A percentile compares a stretch with the other conserved stretches of the same genome.
These are phyloP conservation scores for Peromyscus polionotus DNA, from an alignment of 2,113 vertebrate genomes.

Conservation along the genomic window DNA sequence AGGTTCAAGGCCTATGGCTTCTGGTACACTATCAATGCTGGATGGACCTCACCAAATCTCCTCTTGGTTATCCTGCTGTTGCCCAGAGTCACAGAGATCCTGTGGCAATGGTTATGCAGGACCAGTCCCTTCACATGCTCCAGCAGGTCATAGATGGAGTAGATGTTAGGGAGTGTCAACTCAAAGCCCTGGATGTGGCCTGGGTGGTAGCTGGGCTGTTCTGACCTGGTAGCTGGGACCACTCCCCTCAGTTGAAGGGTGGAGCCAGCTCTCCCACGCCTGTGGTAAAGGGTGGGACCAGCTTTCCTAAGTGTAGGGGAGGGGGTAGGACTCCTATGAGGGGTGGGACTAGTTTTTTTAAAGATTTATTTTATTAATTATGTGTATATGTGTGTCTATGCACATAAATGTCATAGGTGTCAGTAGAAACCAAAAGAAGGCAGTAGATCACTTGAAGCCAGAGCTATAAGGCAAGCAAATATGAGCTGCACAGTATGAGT, in stretches of 20 bases:
- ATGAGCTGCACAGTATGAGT: background rate
- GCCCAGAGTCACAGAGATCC: background rate
- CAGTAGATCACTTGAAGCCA: background rate
- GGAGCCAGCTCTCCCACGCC: background rate
- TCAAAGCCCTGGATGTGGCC: background rate
- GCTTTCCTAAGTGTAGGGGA: background rate
- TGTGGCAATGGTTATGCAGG: background rate
- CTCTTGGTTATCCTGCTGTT: background rate
- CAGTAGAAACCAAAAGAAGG: background rate
- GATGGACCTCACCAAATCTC: background rate
- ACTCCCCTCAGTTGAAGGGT: background rate
- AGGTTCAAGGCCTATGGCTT: no score
- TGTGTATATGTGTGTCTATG: background rate
- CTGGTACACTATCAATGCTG: background rate
- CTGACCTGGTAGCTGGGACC: background rate
- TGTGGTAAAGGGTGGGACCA: background rate
- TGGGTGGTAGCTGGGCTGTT: background rate
- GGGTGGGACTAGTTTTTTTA: background rate
- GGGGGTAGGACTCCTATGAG: background rate
- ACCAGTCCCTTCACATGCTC: background rate
- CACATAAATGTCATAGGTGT: background rate
- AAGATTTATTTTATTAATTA: background rate
- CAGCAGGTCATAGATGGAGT: background rate
- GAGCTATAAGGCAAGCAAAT: background rate
- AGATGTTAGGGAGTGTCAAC: background rate